A percentile compares a stretch with the other conserved stretches of the same genome.
These are phyloP conservation scores for Pseudonaja textilis DNA, from an alignment of 2,113 vertebrate genomes.

Conservation along the genomic window DNA sequence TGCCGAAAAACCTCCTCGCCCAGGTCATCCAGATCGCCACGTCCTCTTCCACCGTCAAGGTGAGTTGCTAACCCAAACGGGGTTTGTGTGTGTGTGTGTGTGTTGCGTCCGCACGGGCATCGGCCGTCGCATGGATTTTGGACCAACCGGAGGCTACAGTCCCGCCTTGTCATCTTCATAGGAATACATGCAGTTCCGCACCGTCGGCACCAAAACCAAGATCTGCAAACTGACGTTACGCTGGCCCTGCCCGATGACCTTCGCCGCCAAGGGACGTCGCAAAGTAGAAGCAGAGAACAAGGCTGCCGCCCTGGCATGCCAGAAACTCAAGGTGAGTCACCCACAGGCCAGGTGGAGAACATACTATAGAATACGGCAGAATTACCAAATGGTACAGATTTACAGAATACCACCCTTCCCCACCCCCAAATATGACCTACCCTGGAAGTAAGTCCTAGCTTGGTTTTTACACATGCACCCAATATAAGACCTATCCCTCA, in stretches of 20 bases:
- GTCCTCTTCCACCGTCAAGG: conserved; percentile 76
- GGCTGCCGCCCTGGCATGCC: conserved; percentile 88
- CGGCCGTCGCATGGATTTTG: too few relatives aligned
- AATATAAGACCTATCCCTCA: too few relatives aligned
- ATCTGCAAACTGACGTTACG: conserved; percentile 80
- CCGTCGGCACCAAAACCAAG: conserved; percentile 80
- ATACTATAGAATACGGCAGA: too few relatives aligned
- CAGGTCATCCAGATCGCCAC: conserved; percentile 88
- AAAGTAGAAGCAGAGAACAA: conserved; percentile 81
- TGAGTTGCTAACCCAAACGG: conserved; percentile 54
- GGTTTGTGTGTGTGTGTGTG: neutral
- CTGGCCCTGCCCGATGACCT: conserved; percentile 90
- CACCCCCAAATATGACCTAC: too few relatives aligned
- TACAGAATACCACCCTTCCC: too few relatives aligned
- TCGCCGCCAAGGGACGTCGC: conserved; percentile 78
- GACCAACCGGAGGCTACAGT: too few relatives aligned
- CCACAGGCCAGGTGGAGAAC: too few relatives aligned
- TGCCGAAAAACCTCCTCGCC: conserved; percentile 84
- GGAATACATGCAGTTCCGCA: conserved; percentile 83
- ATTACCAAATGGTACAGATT: too few relatives aligned
- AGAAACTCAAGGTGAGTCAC: conserved; percentile 84
- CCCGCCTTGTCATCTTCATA: conserved; percentile 31
- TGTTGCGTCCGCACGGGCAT: too few relatives aligned
- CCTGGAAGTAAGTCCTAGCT: too few relatives aligned
- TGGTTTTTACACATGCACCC: too few relatives aligned